phyloP scores from a whole-genome alignment of 2,888 invertebrate genomes.

The Ectobius pallidus region DNA sequence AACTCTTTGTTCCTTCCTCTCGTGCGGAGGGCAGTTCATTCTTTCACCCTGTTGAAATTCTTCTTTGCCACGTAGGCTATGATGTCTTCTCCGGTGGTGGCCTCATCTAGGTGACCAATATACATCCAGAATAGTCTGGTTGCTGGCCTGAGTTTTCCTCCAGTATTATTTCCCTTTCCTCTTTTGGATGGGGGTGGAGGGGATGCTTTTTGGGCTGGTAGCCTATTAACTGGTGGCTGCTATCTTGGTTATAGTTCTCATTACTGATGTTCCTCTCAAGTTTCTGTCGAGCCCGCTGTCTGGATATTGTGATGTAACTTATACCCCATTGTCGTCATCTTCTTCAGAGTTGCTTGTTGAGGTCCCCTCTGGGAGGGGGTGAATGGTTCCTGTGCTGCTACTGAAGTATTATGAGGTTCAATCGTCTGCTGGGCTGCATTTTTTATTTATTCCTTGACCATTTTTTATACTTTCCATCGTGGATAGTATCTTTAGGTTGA shows the following conservation, averaged over 20 bases:
- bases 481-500: neutral
- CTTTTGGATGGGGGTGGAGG: neutral
- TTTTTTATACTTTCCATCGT: neutral
- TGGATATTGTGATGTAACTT: neutral
- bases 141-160: conserved; percentile 1
- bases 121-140: neutral
- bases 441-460: conserved; percentile 1
- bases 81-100: conserved; percentile 14
- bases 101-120: neutral
- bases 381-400: neutral
- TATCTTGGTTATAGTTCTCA: neutral
- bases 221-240: neutral
- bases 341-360: neutral
- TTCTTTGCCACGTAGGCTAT: conserved; percentile 1
- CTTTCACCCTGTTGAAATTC: conserved; percentile 1
- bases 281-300: neutral
- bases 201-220: neutral
- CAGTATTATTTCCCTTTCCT: conserved; percentile 6
- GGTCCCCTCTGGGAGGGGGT: neutral
- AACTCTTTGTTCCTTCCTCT: conserved; percentile 2
- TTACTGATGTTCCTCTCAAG: neutral
- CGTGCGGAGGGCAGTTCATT: neutral
- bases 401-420: neutral
- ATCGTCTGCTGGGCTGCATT: neutral
- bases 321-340: neutral